These are phyloP conservation scores for Tetramorium bicarinatum DNA, from an alignment of 2,888 invertebrate species.

Conservation along the genomic window DNA sequence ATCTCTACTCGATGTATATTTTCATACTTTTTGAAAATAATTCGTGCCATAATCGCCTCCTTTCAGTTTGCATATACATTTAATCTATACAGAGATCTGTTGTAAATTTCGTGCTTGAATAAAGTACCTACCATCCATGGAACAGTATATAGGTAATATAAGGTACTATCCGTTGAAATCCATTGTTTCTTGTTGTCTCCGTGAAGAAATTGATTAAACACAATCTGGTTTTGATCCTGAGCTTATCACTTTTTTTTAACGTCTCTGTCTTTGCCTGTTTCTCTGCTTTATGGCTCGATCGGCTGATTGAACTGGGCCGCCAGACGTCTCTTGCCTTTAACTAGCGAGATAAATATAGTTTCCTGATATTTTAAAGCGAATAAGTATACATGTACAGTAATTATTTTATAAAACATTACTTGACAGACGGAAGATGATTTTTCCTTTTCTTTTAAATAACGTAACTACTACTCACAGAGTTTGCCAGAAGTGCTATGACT, in stretches of 20 bases:
- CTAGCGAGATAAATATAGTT: slow-evolving; percentile 74
- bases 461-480: slow-evolving; percentile 75
- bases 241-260: slow-evolving; percentile 23
- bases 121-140: slow-evolving; percentile 72
- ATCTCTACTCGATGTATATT: slow-evolving; percentile 63
- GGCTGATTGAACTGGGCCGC: slow-evolving; percentile 86
- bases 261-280: background rate
- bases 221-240: slow-evolving; percentile 31
- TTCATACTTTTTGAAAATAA: slow-evolving; percentile 74
- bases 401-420: background rate
- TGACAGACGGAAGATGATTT: background rate
- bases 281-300: slow-evolving; percentile 66
- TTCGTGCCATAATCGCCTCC: slow-evolving; percentile 58
- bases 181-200: background rate
- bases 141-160: slow-evolving; percentile 68
- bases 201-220: background rate
- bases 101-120: slow-evolving; percentile 61
- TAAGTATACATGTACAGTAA: background rate
- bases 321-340: slow-evolving; percentile 85
- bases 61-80: slow-evolving; percentile 57
- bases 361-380: background rate
- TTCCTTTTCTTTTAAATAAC: background rate
- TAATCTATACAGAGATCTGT: slow-evolving; percentile 64
- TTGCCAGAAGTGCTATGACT: slow-evolving; percentile 80
- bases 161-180: slow-evolving; percentile 56